Evolutionary conservation across 2,113 vertebrate species (phyloP).

Genomic region (Platysternon megacephalum): DNA sequence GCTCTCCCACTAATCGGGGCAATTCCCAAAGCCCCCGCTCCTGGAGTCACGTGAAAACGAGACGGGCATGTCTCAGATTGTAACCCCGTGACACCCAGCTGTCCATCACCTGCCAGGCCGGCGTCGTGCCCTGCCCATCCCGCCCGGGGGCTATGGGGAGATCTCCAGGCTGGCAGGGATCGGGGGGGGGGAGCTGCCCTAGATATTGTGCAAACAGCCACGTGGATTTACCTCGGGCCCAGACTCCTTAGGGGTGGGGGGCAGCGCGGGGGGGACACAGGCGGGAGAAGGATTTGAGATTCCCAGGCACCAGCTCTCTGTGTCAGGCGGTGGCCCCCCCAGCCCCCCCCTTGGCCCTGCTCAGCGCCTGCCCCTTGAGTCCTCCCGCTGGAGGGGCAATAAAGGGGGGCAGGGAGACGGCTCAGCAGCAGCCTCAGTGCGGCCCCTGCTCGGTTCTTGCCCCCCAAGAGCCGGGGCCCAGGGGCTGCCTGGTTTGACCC

Average conservation of each 20-base stretch:
- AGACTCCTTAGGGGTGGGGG: too few species aligned
- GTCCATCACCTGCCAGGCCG: too few species aligned
- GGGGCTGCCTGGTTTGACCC: neutral
- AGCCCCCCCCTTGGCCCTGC: neutral
- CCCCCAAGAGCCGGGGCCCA: too few species aligned
- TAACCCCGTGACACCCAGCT: neutral
- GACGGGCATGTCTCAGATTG: too few species aligned
- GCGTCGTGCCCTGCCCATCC: too few species aligned
- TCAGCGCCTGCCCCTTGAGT: neutral
- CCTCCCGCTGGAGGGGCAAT: neutral
- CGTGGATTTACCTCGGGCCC: neutral
- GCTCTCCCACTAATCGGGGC: rapidly evolving
- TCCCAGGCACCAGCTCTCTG: neutral
- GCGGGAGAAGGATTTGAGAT: neutral
- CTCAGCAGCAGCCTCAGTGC: neutral
- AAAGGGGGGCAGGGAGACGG: neutral
- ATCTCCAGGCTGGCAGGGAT: neutral
- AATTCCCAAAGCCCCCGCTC: too few species aligned
- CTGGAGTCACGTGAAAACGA: neutral
- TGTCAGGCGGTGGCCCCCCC: neutral
- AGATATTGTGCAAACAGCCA: neutral
- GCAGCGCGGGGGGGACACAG: too few species aligned
- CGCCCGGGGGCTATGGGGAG: too few species aligned
- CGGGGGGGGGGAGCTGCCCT: neutral
- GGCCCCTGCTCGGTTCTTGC: too few species aligned